A percentile compares a stretch with the other conserved stretches of the same genome.
Evolutionary conservation across 2,113 vertebrate species (phyloP).

Genomic region (Epinephelus cyanopodus): DNA sequence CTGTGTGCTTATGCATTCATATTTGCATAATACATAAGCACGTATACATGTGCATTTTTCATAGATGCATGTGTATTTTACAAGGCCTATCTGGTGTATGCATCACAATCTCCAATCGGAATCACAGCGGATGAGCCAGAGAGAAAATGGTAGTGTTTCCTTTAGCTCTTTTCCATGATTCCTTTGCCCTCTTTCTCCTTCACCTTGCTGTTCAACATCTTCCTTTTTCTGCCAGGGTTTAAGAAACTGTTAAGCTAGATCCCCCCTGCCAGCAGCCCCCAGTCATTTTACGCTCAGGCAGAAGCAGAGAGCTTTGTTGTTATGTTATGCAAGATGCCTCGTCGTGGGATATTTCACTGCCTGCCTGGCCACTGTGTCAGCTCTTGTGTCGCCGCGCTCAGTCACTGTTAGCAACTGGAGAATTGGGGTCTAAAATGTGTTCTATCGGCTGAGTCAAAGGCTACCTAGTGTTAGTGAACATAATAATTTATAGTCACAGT

Average conservation of each 20-base stretch:
- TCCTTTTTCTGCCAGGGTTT: conserved; percentile 46
- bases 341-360: conserved; percentile 45
- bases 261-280: not conserved
- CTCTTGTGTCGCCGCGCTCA: conserved; percentile 51
- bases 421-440: conserved; percentile 52
- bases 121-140: conserved; percentile 20
- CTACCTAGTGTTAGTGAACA: conserved; percentile 45
- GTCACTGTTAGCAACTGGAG: conserved; percentile 55
- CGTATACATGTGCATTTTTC: not conserved
- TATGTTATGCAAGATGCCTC: conserved; percentile 67
- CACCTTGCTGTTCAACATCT: conserved; percentile 27
- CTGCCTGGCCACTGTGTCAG: conserved; percentile 56
- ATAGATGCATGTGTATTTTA: not conserved
- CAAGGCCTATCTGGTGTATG: not conserved
- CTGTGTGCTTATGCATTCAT: conserved; percentile 21
- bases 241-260: conserved; percentile 52
- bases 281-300: conserved; percentile 36
- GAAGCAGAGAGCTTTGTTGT: conserved; percentile 66
- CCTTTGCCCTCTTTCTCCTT: conserved; percentile 15
- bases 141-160: not conserved
- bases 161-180: conserved; percentile 22
- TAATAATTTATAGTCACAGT: conserved; percentile 45
- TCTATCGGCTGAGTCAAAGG: conserved; percentile 52
- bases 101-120: not conserved
- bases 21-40: conserved; percentile 32